Evolutionary conservation across 1,140 invertebrate species (phyloP).

Genomic region (Pentalonia nigronervosa): DNA sequence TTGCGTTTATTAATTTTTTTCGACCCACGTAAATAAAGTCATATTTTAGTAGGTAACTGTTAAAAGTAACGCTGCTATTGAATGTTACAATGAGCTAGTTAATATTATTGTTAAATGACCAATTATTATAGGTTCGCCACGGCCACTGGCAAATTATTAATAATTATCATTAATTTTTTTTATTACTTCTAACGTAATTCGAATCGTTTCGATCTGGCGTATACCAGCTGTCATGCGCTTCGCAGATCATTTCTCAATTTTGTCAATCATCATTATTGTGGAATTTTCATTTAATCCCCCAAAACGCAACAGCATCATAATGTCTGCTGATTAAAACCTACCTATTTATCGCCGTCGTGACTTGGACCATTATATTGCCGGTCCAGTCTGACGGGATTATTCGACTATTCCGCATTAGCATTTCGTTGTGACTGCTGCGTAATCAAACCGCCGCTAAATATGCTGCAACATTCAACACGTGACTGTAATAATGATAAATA

Average conservation of each 20-base stretch:
- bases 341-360: not conserved
- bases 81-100: not conserved
- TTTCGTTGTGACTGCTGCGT: not conserved
- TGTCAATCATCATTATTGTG: not conserved
- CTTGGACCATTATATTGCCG: not conserved
- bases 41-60: not conserved
- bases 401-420: not conserved
- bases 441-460: not conserved
- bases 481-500: not conserved
- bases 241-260: not conserved
- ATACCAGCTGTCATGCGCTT: too few species aligned
- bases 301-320: not conserved
- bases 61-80: not conserved
- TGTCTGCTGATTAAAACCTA: not conserved
- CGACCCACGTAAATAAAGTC: not conserved
- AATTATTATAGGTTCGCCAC: not conserved
- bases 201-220: not conserved
- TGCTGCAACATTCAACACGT: not conserved
- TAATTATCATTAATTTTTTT: not conserved
- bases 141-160: not conserved
- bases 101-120: not conserved
- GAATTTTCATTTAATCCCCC: not conserved
- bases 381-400: not conserved
- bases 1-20: not conserved
- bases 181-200: not conserved